phyloP scores from a whole-genome alignment of 2,113 vertebrate species.

The Eubucco bourcierii region DNA sequence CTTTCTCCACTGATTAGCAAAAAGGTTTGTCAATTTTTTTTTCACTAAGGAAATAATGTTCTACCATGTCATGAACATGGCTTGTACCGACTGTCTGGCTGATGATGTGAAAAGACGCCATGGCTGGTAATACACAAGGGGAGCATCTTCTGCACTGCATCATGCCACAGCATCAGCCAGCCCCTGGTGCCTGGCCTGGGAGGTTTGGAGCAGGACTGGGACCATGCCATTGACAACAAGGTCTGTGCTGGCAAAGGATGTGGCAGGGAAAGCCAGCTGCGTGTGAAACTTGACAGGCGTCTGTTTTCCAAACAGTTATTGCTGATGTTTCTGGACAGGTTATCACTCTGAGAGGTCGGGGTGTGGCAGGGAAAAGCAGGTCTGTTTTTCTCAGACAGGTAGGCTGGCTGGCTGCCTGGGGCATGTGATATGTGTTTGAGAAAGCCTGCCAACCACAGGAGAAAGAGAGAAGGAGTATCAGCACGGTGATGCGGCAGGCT shows the following conservation, averaged over 20 bases:
- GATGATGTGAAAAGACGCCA: neutral
- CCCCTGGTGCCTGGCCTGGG: neutral
- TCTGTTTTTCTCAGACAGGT: conserved; percentile 60
- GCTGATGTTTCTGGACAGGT: neutral
- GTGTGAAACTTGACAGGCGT: neutral
- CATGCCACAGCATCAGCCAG: neutral
- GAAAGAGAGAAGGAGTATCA: neutral
- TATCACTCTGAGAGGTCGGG: conserved; percentile 1
- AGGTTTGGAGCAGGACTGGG: neutral
- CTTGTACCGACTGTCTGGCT: neutral
- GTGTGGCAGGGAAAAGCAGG: conserved; percentile 16
- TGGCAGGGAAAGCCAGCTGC: neutral
- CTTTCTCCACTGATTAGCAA: neutral
- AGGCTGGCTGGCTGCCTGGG: conserved; percentile 20
- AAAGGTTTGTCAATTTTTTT: neutral
- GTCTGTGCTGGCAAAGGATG: neutral
- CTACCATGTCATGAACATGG: neutral
- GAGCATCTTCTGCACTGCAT: neutral
- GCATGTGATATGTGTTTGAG: neutral
- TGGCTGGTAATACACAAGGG: neutral
- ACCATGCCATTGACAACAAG: accelerated
- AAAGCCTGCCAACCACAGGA: neutral
- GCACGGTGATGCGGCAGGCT: neutral
- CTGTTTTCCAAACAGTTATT: conserved; percentile 37
- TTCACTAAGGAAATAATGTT: neutral